Conservation (phyloP, 2,113 vertebrate species). For the Vimba vimba region DNA sequence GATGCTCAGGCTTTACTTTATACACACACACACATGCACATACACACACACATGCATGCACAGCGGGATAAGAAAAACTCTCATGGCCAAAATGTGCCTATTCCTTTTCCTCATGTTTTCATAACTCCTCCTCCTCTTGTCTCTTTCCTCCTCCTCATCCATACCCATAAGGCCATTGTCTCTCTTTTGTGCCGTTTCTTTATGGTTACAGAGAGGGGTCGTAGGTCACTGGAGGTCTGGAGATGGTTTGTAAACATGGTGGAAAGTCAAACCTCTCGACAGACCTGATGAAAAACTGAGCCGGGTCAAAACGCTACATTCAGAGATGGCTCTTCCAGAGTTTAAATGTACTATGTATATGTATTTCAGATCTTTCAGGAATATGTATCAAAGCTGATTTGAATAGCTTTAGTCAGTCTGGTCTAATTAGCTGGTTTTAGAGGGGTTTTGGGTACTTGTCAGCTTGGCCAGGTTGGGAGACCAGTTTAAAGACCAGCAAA, state of each 20-base stretch:
- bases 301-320: background rate
- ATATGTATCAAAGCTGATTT: background rate
- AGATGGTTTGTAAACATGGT: background rate
- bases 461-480: background rate
- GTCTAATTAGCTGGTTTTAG: background rate
- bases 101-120: background rate
- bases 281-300: background rate
- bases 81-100: background rate
- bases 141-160: background rate
- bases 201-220: background rate
- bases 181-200: background rate
- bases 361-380: background rate
- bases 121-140: background rate
- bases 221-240: constrained; percentile 18
- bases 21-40: background rate
- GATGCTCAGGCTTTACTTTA: background rate
- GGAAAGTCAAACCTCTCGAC: background rate
- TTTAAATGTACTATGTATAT: background rate
- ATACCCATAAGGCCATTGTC: constrained; percentile 16
- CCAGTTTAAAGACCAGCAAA: background rate
- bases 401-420: background rate
- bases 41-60: background rate
- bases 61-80: background rate
- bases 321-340: background rate
- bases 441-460: background rate